These are phyloP conservation scores for Trissoscelio sp. DNA, from an alignment of 2,888 invertebrate genomes.

Conservation along the genomic window DNA sequence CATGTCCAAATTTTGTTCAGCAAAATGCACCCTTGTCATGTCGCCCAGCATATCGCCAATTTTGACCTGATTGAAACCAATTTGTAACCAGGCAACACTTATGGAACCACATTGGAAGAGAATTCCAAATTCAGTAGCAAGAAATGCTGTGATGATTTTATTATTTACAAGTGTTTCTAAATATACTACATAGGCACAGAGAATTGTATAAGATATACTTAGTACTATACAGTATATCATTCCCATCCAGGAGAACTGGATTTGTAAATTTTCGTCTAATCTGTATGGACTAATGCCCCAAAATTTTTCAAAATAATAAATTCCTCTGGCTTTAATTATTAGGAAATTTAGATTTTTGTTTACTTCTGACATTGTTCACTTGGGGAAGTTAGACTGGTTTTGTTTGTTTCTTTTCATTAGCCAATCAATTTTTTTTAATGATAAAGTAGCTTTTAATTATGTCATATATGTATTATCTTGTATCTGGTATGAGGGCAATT, in stretches of 20 bases:
- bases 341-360: not conserved
- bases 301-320: constrained; percentile 45
- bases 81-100: constrained; percentile 35
- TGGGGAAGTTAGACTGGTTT: no score
- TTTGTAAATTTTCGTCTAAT: constrained; percentile 2
- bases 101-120: constrained; percentile 50
- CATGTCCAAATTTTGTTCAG: constrained; percentile 19
- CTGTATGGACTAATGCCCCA: constrained; percentile 34
- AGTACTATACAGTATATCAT: constrained; percentile 13
- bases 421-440: no score
- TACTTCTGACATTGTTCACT: not conserved
- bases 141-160: constrained; percentile 21
- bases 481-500: no score
- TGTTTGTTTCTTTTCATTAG: no score
- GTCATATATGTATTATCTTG: no score
- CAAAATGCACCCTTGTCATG: constrained; percentile 23
- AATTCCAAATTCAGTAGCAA: constrained; percentile 28
- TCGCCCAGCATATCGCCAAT: constrained; percentile 12
- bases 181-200: constrained; percentile 1
- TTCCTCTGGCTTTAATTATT: no score
- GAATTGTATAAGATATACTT: not conserved
- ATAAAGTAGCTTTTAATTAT: no score
- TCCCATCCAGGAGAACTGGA: constrained; percentile 5
- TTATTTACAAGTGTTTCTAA: not conserved
- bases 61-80: constrained; percentile 38